Base-by-base conservation (phyloP, 2,888 invertebrate genomes). In the Lasioglossum marginatum region DNA sequence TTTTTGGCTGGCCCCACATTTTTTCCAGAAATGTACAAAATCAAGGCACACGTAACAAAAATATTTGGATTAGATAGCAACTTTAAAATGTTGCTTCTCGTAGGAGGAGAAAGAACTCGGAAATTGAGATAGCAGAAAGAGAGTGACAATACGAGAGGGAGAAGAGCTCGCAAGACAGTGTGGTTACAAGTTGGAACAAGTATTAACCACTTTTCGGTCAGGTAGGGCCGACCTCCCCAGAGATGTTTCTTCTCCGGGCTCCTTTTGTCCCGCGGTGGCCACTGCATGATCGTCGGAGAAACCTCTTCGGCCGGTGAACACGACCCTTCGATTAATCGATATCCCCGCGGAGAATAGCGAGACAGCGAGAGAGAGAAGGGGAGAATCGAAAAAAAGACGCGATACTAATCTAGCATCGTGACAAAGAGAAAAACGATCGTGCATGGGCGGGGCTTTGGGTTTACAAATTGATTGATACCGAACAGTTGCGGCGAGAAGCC, bases 381-480 rank as follows among this genome's bases (percentile, higher is more conserved):
- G 70, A 73, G 68, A 77, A 16, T n/a, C n/a, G 63, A 78, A 81
- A 77, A 77, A 81, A 86, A 83, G 70, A 43, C 66, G 40, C 77
- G 90, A 92, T 90, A 91, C 79, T 88, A 80, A 86, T 92, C 89
- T 86, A 83, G 82, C 74, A 79, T 77, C 68, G 77, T 82, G 87
- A 92, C 92, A 92, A 92, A 87, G 86, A 87, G 76, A 91, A 82
- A 85, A 83, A 76, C 45, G 45, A 81, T 77, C 37, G 19, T 52
- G 27, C n/a, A 48, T 19, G 66, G 66, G 73, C 79, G 80, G 86
- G 16, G 77, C 40, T 81, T 82, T 83, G 87, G 85, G 90, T 90
- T 81, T 81, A 86, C 23, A 88, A 89, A 91, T 92, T 87, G 92
- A 91, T 92, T 81, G 92, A 89, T 91, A 91, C 91, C 91, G 71